Evolutionary conservation across 2,797 vertebrate species (phyloP).

Genomic region (Catharus ustulatus): DNA sequence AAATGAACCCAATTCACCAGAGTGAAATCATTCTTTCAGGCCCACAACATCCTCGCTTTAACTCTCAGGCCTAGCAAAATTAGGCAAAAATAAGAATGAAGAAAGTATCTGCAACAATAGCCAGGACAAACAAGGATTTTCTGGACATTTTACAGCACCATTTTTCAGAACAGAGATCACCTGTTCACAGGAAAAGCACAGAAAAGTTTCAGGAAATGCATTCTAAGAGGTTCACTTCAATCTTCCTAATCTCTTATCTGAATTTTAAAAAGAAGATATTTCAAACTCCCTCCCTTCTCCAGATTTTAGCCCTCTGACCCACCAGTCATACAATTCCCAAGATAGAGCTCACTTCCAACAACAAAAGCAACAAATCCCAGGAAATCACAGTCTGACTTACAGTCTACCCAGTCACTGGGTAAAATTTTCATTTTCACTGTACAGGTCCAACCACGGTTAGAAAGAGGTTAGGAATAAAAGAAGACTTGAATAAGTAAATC

Average conservation of each 20-base stretch:
- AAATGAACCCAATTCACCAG: background rate
- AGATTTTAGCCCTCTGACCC: background rate
- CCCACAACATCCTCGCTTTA: background rate
- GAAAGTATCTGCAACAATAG: background rate
- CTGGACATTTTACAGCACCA: background rate
- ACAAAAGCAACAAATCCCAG: background rate
- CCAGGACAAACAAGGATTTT: background rate
- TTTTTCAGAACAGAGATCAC: background rate
- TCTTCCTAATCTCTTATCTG: background rate
- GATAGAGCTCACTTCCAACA: background rate
- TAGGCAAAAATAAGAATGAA: background rate
- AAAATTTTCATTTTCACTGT: background rate
- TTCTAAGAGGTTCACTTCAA: background rate
- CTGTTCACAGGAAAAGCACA: background rate
- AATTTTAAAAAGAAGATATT: background rate
- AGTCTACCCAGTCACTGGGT: background rate
- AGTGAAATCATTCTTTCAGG: background rate
- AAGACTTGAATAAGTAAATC: background rate
- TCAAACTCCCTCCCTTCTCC: background rate
- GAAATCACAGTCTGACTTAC: background rate
- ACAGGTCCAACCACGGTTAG: background rate
- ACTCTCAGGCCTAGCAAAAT: background rate
- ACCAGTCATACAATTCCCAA: rapidly evolving
- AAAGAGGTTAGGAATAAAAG: background rate
- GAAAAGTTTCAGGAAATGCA: background rate